Conservation (phyloP, 2,797 vertebrate genomes). For the Peromyscus eremicus region DNA sequence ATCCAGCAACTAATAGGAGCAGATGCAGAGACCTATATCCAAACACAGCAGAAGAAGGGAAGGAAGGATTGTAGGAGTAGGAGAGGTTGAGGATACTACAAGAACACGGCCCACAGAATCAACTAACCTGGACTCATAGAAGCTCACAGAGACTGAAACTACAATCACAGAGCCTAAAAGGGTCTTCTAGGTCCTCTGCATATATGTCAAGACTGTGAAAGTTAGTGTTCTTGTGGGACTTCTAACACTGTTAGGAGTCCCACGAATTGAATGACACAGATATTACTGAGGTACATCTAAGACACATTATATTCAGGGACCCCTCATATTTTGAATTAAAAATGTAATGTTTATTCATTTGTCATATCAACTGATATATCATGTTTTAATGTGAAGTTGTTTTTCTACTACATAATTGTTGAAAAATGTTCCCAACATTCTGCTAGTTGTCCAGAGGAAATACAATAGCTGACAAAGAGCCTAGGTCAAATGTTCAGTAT, state of each 20-base stretch:
- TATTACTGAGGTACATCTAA: neutral
- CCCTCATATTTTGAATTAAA: neutral
- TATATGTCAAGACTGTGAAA: neutral
- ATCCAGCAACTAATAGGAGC: neutral
- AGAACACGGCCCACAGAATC: too few species aligned
- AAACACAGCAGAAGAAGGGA: too few species aligned
- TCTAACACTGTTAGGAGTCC: too few species aligned
- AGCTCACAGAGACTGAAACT: neutral
- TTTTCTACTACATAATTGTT: conserved; percentile 36
- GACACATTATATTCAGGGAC: conserved; percentile 8
- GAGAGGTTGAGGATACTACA: neutral
- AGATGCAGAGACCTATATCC: neutral
- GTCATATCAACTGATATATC: conserved; percentile 1
- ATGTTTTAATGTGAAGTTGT: conserved; percentile 10
- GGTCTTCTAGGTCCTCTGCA: too few species aligned
- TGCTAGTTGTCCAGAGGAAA: neutral
- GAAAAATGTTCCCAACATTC: neutral
- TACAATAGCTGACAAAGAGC: neutral
- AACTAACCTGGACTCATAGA: neutral
- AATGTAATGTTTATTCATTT: neutral
- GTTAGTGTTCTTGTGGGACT: neutral
- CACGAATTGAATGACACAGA: neutral
- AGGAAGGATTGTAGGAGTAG: neutral
- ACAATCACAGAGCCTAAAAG: neutral
- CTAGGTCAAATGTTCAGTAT: neutral